These are phyloP conservation scores for Bathynomus jamesi DNA, from an alignment of 1,140 invertebrate species.

Conservation along the genomic window DNA sequence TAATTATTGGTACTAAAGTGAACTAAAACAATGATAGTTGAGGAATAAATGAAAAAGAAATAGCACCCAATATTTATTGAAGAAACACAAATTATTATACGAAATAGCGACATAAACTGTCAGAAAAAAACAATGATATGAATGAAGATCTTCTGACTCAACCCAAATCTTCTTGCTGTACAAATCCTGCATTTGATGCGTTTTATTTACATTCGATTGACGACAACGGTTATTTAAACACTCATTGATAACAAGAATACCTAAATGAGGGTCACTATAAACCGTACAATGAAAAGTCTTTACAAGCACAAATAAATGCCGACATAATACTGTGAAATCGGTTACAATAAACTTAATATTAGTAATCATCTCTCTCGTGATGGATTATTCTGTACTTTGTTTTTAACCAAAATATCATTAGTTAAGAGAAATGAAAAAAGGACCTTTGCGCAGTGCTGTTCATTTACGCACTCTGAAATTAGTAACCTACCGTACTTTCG, in stretches of 20 bases:
- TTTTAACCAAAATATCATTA: neutral
- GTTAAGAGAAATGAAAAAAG: neutral
- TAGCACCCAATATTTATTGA: conserved; percentile 1
- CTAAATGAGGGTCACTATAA: neutral
- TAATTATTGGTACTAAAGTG: no score
- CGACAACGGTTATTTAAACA: neutral
- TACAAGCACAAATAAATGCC: neutral
- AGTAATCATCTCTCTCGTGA: neutral
- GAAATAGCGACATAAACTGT: neutral
- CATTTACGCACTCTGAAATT: no score
- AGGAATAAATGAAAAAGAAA: no score
- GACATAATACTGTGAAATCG: neutral
- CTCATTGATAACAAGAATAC: neutral
- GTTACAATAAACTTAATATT: neutral
- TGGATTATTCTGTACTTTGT: neutral
- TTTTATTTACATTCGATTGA: neutral
- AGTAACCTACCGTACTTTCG: no score
- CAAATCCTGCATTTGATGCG: neutral
- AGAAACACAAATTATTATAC: neutral
- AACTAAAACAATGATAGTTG: no score
- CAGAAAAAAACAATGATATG: neutral
- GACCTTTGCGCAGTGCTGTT: no score
- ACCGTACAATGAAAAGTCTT: neutral
- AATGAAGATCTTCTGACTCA: neutral
- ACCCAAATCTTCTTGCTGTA: neutral